These are phyloP conservation scores for Maconellicoccus hirsutus DNA, from an alignment of 1,140 invertebrate genomes.

Conservation along the genomic window DNA sequence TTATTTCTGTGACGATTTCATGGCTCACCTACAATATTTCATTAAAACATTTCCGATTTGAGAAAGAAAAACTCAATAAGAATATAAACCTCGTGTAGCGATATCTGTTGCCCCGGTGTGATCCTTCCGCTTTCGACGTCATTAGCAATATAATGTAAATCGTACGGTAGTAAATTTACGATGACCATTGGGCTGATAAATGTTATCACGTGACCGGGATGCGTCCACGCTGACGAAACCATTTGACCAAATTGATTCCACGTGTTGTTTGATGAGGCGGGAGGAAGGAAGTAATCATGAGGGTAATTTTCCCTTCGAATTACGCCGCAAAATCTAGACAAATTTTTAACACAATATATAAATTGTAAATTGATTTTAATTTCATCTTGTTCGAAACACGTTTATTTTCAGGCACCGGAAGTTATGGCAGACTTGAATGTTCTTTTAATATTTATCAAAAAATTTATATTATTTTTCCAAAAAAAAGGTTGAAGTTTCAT, in stretches of 20 bases:
- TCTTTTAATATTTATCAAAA: too few species aligned
- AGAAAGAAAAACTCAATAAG: background rate
- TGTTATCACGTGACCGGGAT: slow-evolving; percentile 75
- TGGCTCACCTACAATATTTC: slow-evolving; percentile 39
- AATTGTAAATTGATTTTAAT: too few species aligned
- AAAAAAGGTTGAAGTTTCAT: too few species aligned
- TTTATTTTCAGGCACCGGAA: too few species aligned
- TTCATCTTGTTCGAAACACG: too few species aligned
- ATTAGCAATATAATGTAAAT: slow-evolving; percentile 45
- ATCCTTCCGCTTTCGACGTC: slow-evolving; percentile 43
- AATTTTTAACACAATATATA: background rate
- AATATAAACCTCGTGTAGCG: slow-evolving; percentile 30
- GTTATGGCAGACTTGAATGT: too few species aligned
- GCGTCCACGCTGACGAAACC: slow-evolving; percentile 32
- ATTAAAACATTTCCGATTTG: too few species aligned
- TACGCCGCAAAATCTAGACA: slow-evolving; percentile 59
- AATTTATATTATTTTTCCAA: too few species aligned
- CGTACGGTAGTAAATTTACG: slow-evolving; percentile 62
- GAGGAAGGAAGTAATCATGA: slow-evolving; percentile 39
- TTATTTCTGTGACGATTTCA: slow-evolving; percentile 54
- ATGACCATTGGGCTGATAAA: slow-evolving; percentile 72
- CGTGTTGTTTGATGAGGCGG: background rate
- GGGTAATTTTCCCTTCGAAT: slow-evolving; percentile 71
- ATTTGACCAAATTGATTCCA: slow-evolving; percentile 11
- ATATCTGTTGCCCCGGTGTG: slow-evolving; percentile 37